phyloP scores from a whole-genome alignment of 2,888 invertebrate species.

The Reticulitermes lucifugus region DNA sequence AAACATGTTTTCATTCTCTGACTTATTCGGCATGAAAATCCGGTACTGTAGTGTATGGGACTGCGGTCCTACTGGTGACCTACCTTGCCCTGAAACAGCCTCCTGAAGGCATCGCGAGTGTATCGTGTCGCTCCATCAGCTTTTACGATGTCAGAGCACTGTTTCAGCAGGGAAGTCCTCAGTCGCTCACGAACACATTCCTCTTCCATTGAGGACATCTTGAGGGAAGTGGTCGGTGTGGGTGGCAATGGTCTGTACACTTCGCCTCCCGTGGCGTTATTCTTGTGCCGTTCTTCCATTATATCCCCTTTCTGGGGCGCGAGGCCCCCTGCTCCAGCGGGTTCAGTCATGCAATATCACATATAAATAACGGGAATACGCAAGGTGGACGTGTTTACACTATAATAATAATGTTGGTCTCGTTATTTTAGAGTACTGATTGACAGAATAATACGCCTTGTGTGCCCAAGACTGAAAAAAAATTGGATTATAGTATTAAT shows the following conservation, averaged over 20 bases:
- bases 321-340: background rate
- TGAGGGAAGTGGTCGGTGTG: constrained; percentile 55
- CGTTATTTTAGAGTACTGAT: no score
- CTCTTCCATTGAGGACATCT: constrained; percentile 77
- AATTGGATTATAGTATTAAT: background rate
- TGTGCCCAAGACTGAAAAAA: background rate
- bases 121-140: constrained; percentile 70
- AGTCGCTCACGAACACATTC: constrained; percentile 75
- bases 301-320: background rate
- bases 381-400: no score
- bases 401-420: no score
- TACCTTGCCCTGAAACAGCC: constrained; percentile 78
- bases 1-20: no score
- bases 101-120: constrained; percentile 73
- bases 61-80: constrained; percentile 56
- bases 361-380: background rate
- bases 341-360: constrained; percentile 14
- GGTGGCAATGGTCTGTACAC: constrained; percentile 38
- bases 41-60: no score
- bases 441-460: background rate
- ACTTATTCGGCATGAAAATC: no score
- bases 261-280: background rate
- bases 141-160: constrained; percentile 28
- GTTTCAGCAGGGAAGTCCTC: constrained; percentile 67
- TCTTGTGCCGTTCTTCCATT: background rate